These are phyloP conservation scores for Acrocephalus scirpaceus DNA, from an alignment of 2,797 vertebrate species.

Conservation along the genomic window DNA sequence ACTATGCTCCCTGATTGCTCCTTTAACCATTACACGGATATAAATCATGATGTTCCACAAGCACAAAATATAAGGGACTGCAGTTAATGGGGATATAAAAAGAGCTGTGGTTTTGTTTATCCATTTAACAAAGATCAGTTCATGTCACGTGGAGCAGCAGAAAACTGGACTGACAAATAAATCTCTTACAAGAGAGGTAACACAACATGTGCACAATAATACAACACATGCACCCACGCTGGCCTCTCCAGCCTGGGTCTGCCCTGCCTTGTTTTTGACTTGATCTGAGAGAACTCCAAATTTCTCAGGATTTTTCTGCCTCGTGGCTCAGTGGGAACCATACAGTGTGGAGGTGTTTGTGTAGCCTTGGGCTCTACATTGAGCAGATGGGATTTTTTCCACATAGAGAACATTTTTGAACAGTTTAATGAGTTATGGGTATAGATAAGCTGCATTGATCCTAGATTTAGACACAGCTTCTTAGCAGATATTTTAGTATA, in stretches of 20 bases:
- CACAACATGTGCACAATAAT: not conserved
- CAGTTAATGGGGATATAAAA: not conserved
- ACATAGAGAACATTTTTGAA: not conserved
- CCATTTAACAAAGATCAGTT: not conserved
- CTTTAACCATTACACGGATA: not conserved
- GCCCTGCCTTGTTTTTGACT: not conserved
- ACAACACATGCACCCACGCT: not conserved
- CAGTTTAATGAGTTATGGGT: not conserved
- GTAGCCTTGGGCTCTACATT: not conserved
- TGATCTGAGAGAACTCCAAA: not conserved
- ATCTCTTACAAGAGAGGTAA: not conserved
- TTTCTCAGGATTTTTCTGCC: not conserved
- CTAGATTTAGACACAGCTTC: not conserved
- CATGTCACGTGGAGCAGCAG: not conserved
- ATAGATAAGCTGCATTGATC: not conserved
- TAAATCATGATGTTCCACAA: not conserved
- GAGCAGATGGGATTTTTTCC: not conserved
- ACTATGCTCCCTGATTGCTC: not conserved
- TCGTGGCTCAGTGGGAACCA: not conserved
- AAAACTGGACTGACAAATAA: not conserved
- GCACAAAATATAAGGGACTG: not conserved
- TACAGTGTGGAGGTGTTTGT: not conserved
- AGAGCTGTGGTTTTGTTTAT: not conserved
- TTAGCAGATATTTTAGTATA: not conserved
- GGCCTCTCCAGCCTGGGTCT: not conserved